Percentiles rank a stretch among this genome's conserved stretches.
These are phyloP conservation scores for Scolopax bukidnonensis DNA, from an alignment of 2,797 vertebrate species.

Conservation along the genomic window DNA sequence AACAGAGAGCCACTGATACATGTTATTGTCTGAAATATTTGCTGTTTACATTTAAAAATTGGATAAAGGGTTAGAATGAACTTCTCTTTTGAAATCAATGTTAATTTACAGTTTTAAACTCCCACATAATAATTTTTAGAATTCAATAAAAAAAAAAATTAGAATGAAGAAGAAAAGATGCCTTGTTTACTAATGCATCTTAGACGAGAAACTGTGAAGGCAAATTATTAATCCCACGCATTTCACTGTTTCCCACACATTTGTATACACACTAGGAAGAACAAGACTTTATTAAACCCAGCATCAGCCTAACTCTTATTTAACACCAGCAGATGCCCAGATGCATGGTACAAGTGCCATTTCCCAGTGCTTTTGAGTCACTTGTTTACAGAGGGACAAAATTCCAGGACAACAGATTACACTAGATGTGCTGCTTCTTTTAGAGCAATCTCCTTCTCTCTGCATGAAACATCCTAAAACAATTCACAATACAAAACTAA, in stretches of 20 bases:
- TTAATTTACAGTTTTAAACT: neutral
- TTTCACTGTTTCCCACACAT: neutral
- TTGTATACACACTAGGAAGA: neutral
- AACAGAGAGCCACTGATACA: neutral
- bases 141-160: neutral
- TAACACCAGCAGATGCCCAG: neutral
- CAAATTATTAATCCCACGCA: neutral
- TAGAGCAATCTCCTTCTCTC: neutral
- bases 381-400: neutral
- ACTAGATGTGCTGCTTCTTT: neutral
- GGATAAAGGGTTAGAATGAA: neutral
- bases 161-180: neutral
- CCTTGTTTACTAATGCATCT: neutral
- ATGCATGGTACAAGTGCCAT: neutral
- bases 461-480: neutral
- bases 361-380: neutral
- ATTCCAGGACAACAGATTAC: neutral
- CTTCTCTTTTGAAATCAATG: neutral
- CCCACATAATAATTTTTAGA: neutral
- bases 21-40: neutral
- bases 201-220: neutral
- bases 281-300: neutral
- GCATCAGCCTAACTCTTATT: neutral
- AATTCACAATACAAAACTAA: neutral
- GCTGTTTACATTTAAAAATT: neutral